Evolutionary conservation across 2,888 invertebrate species (phyloP).

Genomic region (Busseola fusca): DNA sequence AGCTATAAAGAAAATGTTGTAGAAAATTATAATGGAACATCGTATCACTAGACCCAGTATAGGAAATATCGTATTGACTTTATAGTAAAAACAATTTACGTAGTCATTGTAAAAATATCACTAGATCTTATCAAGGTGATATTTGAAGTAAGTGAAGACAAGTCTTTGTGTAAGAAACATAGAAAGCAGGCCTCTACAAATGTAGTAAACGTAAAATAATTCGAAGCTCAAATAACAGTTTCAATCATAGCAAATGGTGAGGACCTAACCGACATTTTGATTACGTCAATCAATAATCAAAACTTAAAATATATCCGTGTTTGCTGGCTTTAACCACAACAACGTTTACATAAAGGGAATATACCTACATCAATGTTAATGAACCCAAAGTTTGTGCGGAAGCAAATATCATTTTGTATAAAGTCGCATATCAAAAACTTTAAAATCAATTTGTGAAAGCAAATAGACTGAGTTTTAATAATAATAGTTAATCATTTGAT

Average conservation of each 20-base stretch:
- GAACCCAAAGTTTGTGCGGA: conserved; percentile 50
- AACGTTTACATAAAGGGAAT: conserved; percentile 38
- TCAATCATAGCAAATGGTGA: conserved; percentile 24
- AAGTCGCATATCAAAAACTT: conserved; percentile 67
- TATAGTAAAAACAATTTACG: conserved; percentile 18
- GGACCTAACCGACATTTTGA: conserved; percentile 31
- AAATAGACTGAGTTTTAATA: conserved; percentile 63
- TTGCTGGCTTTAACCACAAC: conserved; percentile 48
- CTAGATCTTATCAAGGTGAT: conserved; percentile 19
- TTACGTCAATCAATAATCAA: conserved; percentile 29
- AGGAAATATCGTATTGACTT: conserved; percentile 19
- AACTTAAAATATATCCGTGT: conserved; percentile 15
- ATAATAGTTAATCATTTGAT: conserved; percentile 56
- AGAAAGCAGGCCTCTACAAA: conserved; percentile 4
- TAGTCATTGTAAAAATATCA: conserved; percentile 22
- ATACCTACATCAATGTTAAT: conserved; percentile 33
- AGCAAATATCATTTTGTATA: conserved; percentile 60
- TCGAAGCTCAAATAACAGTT: conserved; percentile 16
- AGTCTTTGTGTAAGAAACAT: conserved; percentile 2
- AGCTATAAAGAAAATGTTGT: conserved; percentile 18
- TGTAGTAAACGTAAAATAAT: conserved; percentile 6
- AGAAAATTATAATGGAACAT: conserved; percentile 32
- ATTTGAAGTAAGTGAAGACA: conserved; percentile 2
- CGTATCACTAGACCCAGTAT: conserved; percentile 30
- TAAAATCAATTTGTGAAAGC: conserved; percentile 58